Evolutionary conservation across 2,113 vertebrate species (phyloP).

Genomic region (Merops nubicus): DNA sequence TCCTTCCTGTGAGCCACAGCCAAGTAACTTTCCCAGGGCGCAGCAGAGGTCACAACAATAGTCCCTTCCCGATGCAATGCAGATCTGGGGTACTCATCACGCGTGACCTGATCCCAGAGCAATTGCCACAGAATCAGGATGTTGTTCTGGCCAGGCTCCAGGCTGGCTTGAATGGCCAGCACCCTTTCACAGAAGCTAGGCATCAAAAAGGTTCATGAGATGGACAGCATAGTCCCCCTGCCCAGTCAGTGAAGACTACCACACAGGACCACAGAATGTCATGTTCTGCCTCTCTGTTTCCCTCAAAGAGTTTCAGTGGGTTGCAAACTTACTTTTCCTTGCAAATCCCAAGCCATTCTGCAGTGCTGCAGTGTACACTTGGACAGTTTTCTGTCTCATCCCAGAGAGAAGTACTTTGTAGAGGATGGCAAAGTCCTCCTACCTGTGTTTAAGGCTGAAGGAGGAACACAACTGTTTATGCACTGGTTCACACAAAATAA

Average conservation of each 20-base stretch:
- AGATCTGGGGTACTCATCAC: conserved; percentile 36
- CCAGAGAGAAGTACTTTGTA: not conserved
- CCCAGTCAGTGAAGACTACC: not conserved
- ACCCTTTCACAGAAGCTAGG: not conserved
- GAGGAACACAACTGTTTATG: not conserved
- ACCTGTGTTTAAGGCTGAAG: not conserved
- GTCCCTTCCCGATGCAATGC: not conserved
- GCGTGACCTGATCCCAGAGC: not conserved
- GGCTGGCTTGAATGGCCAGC: not conserved
- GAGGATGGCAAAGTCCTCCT: not conserved
- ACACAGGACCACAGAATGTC: not conserved
- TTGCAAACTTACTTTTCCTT: not conserved
- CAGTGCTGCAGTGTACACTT: not conserved
- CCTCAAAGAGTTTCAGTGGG: not conserved
- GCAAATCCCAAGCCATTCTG: not conserved
- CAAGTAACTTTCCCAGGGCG: not conserved
- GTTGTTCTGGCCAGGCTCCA: conserved; percentile 28
- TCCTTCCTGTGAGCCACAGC: not conserved
- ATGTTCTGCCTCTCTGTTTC: not conserved
- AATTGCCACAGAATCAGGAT: conserved; percentile 44
- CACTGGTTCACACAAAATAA: not conserved
- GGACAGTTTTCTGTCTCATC: not conserved
- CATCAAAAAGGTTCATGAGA: not conserved
- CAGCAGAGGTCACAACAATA: not conserved
- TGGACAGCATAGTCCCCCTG: not conserved